A percentile compares a stretch with the other conserved stretches of the same genome.
phyloP scores from a whole-genome alignment of 2,888 invertebrate species.

The Sinotaia quadrata region DNA sequence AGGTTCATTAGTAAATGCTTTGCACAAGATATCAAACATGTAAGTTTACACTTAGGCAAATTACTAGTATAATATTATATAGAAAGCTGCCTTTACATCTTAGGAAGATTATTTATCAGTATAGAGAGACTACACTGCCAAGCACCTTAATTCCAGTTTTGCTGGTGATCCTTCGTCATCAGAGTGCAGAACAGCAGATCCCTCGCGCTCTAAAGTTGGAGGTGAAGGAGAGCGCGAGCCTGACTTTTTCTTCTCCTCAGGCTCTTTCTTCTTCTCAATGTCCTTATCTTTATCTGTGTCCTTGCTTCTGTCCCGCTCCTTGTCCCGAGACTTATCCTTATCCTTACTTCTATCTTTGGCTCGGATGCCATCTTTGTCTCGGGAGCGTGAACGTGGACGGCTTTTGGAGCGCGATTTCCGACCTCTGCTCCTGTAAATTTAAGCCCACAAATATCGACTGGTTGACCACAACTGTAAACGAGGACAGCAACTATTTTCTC shows the following conservation, averaged over 20 bases:
- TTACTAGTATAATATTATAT: too few relatives aligned
- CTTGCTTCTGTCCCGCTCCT: not conserved
- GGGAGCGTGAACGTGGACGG: slow-evolving; percentile 30
- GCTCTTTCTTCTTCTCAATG: slow-evolving; percentile 30
- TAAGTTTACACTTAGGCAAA: too few relatives aligned
- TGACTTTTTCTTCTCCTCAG: slow-evolving; percentile 40
- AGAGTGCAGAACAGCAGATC: slow-evolving; percentile 38
- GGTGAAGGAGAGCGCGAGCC: slow-evolving; percentile 53
- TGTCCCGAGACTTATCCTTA: slow-evolving; percentile 14
- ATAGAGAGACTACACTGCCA: not conserved
- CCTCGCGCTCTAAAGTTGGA: slow-evolving; percentile 53
- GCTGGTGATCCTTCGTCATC: slow-evolving; percentile 28
- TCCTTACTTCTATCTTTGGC: slow-evolving; percentile 20
- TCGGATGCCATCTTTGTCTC: slow-evolving; percentile 16
- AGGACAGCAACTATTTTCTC: too few relatives aligned
- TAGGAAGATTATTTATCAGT: too few relatives aligned
- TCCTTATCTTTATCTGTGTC: slow-evolving; percentile 18
- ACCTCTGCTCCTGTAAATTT: slow-evolving; percentile 22
- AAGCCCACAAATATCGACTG: not conserved
- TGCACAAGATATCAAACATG: too few relatives aligned
- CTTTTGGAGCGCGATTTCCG: slow-evolving; percentile 32
- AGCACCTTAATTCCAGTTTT: slow-evolving; percentile 30
- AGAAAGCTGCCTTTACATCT: too few relatives aligned
- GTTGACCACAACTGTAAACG: too few relatives aligned
- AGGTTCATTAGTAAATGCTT: too few relatives aligned